These are phyloP conservation scores for Cephus sareptanus DNA, from an alignment of 2,888 invertebrate species.

Conservation along the genomic window DNA sequence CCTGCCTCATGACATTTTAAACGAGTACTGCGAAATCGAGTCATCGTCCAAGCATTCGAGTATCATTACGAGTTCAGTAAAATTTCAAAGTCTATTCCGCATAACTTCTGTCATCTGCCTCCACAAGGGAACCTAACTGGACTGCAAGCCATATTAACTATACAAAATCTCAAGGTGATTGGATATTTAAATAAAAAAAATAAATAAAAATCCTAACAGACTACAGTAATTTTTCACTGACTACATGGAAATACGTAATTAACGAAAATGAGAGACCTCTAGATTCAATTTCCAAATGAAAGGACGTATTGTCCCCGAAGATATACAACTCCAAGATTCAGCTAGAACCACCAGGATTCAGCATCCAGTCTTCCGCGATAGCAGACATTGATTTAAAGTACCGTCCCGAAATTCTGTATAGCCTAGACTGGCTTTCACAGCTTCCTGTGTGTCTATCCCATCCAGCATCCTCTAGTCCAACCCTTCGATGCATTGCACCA, in stretches of 20 bases:
- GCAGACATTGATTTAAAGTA: not conserved
- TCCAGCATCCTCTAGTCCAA: not conserved
- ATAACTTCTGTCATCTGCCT: not conserved
- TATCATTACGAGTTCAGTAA: not conserved
- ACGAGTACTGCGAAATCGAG: not conserved
- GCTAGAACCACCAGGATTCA: not conserved
- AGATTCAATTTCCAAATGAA: not conserved
- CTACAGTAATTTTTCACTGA: not conserved
- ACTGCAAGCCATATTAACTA: not conserved
- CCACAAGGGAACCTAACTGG: not conserved
- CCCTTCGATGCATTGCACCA: constrained; percentile 13
- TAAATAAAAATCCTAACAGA: not conserved
- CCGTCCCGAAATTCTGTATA: not conserved
- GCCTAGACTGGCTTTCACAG: not conserved
- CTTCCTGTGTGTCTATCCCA: not conserved
- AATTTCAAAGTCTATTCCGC: not conserved
- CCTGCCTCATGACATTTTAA: not conserved
- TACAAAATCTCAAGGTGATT: not conserved
- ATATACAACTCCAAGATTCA: not conserved
- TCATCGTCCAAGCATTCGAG: not conserved
- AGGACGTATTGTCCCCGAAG: not conserved
- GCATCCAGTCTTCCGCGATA: not conserved
- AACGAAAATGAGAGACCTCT: not conserved
- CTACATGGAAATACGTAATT: not conserved
- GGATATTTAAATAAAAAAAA: not conserved